These are phyloP conservation scores for Takifugu ocellatus DNA, from an alignment of 2,797 vertebrate species.

Conservation along the genomic window DNA sequence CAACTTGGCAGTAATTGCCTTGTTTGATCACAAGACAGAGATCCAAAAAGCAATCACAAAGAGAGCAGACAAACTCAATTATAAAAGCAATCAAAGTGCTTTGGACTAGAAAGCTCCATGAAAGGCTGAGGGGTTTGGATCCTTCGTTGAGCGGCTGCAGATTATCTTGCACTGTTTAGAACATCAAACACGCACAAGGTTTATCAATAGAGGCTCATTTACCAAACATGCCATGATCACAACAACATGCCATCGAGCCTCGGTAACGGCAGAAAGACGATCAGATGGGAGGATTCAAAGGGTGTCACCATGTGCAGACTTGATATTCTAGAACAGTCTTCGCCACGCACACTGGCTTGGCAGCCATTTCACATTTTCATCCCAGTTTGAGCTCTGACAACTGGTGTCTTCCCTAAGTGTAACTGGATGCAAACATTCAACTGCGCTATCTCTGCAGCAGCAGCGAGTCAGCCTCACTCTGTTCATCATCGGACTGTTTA, in stretches of 20 bases:
- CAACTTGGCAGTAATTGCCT: slow-evolving; percentile 67
- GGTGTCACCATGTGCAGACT: slow-evolving; percentile 20
- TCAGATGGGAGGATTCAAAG: slow-evolving; percentile 46
- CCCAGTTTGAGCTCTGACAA: slow-evolving; percentile 20
- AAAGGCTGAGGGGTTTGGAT: slow-evolving; percentile 67
- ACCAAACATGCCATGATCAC: slow-evolving; percentile 28
- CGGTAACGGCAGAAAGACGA: slow-evolving; percentile 16
- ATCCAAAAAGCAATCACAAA: slow-evolving; percentile 68
- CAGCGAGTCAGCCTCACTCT: slow-evolving; percentile 32
- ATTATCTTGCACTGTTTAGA: slow-evolving; percentile 66
- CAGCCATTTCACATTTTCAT: slow-evolving; percentile 25
- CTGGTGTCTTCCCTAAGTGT: slow-evolving; percentile 23
- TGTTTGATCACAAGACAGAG: slow-evolving; percentile 68
- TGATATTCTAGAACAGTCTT: slow-evolving; percentile 13
- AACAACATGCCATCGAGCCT: slow-evolving; percentile 25
- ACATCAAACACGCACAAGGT: slow-evolving; percentile 67
- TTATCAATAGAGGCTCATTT: slow-evolving; percentile 60
- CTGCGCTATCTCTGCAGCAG: slow-evolving; percentile 27
- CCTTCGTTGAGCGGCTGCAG: slow-evolving; percentile 55
- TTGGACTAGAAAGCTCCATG: slow-evolving; percentile 66
- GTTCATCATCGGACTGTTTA: slow-evolving; percentile 45
- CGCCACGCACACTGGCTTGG: slow-evolving; percentile 12
- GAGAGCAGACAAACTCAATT: slow-evolving; percentile 73
- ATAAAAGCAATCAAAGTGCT: slow-evolving; percentile 73
- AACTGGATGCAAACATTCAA: slow-evolving; percentile 53